Base-by-base conservation (phyloP, 2,888 invertebrate genomes). In the Diplazon laetatorius region DNA sequence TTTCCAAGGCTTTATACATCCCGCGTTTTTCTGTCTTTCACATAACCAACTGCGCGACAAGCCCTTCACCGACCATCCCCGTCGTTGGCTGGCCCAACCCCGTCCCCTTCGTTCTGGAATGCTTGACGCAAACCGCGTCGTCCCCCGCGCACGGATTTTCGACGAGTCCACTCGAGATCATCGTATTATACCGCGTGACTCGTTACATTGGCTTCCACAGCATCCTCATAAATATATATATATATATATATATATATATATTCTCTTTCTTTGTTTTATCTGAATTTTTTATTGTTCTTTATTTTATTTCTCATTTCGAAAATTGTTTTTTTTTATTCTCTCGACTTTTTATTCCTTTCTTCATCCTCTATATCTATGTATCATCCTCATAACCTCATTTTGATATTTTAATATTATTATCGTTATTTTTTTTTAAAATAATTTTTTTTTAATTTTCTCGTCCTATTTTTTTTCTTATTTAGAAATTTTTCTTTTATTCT, bases 101-200 rank as follows among this genome's bases (percentile, higher is more conserved):
- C n/a, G n/a, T n/a, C n/a, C n/a, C n/a, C n/a, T n/a, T n/a, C n/a
- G n/a, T n/a, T n/a, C n/a, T n/a, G 30, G 42, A 66, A 66, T 66
- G 39, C 55, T 55, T 50, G 65, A 50, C 39, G 65, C 65, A 37
- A 39, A 59, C 50, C 39, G 52, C 22, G n/a, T n/a, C n/a, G n/a
- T n/a, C n/a, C n/a, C n/a, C n/a, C n/a, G n/a, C 39, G 18, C 39
- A 2, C 39, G 52, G 52, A 44, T 42, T 66, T 66, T 39, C 20
- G 22, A 55, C 66, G 52, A 55, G 66, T 42, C 22, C 22, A 18
- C 25, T 12, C 6, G 52, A 52, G 20, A 55, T 18, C 22, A 52
- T 37, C 66, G 55, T 66, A 66, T 66, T 66, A 66, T 25, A 14
- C 66, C 52, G 66, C 66, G 66, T 66, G 52, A 66, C 39, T 42